phyloP scores from a whole-genome alignment of 2,888 invertebrate species.

The Melieria picta region DNA sequence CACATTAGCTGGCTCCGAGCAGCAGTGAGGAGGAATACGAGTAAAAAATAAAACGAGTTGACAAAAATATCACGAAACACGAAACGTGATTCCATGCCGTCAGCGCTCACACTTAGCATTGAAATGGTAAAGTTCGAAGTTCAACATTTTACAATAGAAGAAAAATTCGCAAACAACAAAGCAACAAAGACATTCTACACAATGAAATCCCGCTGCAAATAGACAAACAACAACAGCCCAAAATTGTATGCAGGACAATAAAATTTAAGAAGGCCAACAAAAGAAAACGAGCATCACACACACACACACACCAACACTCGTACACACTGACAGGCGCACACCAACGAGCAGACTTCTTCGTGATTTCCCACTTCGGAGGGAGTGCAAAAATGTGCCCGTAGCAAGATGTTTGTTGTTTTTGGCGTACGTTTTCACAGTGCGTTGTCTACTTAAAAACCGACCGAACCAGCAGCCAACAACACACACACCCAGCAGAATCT shows the following conservation, averaged over 20 bases:
- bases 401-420: conserved; percentile 5
- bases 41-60: background rate
- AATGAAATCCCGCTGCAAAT: no score
- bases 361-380: background rate
- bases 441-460: background rate
- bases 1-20: no score
- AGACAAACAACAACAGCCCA: no score
- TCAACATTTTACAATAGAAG: no score
- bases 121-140: no score
- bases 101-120: no score
- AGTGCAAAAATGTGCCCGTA: background rate
- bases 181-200: no score
- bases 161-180: no score
- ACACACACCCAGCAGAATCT: background rate
- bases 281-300: background rate
- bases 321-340: background rate
- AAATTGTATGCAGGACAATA: background rate
- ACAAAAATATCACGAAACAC: no score
- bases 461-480: background rate
- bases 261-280: background rate
- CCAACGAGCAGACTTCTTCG: background rate
- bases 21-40: background rate
- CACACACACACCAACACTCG: background rate
- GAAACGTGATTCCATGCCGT: no score
- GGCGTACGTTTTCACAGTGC: background rate